A percentile compares a stretch with the other conserved stretches of the same genome.
These are phyloP conservation scores for Neolamprologus kungweensis DNA, from an alignment of 2,113 vertebrate genomes.

Conservation along the genomic window DNA sequence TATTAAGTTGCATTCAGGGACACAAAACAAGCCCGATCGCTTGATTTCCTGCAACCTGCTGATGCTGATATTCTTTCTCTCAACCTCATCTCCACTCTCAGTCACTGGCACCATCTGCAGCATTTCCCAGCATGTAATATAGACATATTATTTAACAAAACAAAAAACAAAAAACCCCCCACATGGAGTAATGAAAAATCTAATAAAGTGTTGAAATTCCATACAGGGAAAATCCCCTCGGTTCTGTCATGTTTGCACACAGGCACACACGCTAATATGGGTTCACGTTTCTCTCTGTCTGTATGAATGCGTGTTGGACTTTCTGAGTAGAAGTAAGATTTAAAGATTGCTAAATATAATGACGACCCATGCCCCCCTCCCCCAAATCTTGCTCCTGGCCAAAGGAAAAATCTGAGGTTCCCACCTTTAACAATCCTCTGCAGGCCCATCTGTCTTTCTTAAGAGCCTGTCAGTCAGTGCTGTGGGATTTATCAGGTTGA, in stretches of 20 bases:
- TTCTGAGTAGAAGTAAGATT: neutral
- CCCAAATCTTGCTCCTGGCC: neutral
- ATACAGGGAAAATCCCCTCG: neutral
- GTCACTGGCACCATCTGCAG: constrained; percentile 10
- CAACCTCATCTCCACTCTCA: neutral
- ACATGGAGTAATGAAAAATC: neutral
- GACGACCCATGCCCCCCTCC: neutral
- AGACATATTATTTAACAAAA: constrained; percentile 14
- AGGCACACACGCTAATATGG: neutral
- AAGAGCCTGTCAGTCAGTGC: constrained; percentile 44
- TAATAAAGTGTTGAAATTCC: constrained; percentile 25
- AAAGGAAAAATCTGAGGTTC: neutral
- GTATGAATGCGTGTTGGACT: neutral
- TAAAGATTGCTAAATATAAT: constrained; percentile 8
- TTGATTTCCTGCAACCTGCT: neutral
- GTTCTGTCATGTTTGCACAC: neutral
- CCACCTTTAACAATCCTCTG: constrained; percentile 27
- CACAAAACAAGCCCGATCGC: neutral
- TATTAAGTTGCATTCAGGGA: constrained; percentile 27
- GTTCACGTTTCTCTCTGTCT: neutral
- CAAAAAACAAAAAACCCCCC: neutral
- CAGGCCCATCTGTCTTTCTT: constrained; percentile 48
- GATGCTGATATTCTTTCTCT: neutral
- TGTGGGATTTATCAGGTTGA: constrained; percentile 38
- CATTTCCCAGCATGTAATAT: constrained; percentile 16